Percentiles rank a stretch among this genome's conserved stretches.
phyloP scores from a whole-genome alignment of 2,113 vertebrate species.

The Myxocyprinus asiaticus region DNA sequence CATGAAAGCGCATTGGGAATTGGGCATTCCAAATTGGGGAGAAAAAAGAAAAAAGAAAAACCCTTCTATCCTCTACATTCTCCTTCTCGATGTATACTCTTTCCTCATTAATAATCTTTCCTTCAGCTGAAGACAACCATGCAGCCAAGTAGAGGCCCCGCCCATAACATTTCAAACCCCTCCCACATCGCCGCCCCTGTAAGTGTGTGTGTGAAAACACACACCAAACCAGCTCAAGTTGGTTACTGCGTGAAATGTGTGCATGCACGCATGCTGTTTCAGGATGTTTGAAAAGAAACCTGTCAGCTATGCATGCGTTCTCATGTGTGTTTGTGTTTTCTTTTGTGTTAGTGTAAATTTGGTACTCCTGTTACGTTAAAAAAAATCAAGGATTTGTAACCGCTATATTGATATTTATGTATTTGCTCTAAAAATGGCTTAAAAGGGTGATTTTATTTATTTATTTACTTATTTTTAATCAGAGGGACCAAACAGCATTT shows the following conservation, averaged over 20 bases:
- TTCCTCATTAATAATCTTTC: conserved; percentile 21
- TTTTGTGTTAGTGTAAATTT: no score
- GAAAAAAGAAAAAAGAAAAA: neutral
- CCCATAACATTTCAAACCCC: conserved; percentile 68
- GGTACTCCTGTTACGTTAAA: no score
- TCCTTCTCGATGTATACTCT: neutral
- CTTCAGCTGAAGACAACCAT: conserved; percentile 78
- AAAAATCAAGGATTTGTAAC: no score
- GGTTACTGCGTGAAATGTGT: neutral
- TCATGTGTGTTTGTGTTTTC: no score
- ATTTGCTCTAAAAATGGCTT: no score
- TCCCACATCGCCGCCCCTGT: conserved; percentile 44
- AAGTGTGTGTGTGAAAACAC: conserved; percentile 47
- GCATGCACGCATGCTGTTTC: neutral
- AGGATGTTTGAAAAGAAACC: neutral
- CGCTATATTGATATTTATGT: no score
- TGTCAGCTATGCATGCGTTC: no score
- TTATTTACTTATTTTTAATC: no score
- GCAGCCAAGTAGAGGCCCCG: conserved; percentile 67
- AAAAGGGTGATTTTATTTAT: no score
- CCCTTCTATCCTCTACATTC: neutral
- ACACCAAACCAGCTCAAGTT: neutral
- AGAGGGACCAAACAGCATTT: no score
- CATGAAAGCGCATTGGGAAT: no score
- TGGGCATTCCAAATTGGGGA: no score